Evolutionary conservation across 1,140 invertebrate species (phyloP).

Genomic region (Brachionus rotundiformis): DNA sequence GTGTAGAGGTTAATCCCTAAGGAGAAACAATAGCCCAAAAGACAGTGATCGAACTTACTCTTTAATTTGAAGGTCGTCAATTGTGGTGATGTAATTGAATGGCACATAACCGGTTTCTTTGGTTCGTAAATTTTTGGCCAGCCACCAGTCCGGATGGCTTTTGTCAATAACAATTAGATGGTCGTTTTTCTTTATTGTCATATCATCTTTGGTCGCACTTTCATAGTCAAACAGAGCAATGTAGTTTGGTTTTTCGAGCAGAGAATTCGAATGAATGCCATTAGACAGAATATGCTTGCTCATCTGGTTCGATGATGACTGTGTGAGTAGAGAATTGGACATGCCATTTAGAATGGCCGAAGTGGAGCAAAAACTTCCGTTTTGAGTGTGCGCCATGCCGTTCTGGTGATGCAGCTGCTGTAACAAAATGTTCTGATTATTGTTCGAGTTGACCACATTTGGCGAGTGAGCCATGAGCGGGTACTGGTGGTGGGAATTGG

Average conservation of each 20-base stretch:
- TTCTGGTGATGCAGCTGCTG: constrained; percentile 36
- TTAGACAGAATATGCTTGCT: neutral
- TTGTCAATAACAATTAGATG: constrained; percentile 27
- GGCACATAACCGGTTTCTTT: constrained; percentile 52
- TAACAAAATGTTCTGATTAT: neutral
- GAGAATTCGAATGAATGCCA: neutral
- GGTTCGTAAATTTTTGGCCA: constrained; percentile 50
- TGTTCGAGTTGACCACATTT: neutral
- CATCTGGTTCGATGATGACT: neutral
- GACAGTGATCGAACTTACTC: constrained; percentile 4
- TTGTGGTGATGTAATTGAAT: constrained; percentile 50
- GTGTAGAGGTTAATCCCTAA: neutral
- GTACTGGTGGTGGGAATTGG: neutral
- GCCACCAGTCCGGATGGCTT: constrained; percentile 40
- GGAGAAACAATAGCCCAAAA: neutral
- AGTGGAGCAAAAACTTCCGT: constrained; percentile 23
- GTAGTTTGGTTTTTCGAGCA: constrained; percentile 45
- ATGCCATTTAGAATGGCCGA: constrained; percentile 41
- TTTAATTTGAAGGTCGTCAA: constrained; percentile 45
- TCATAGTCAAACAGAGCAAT: constrained; percentile 52
- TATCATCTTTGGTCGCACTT: constrained; percentile 44
- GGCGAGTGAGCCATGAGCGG: neutral
- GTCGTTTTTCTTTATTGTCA: constrained; percentile 51
- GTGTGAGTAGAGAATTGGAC: neutral
- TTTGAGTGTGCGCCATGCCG: neutral